Percentiles rank a stretch among this genome's conserved stretches.
Evolutionary conservation across 2,888 invertebrate genomes (phyloP).

Genomic region (Zygaena filipendulae): DNA sequence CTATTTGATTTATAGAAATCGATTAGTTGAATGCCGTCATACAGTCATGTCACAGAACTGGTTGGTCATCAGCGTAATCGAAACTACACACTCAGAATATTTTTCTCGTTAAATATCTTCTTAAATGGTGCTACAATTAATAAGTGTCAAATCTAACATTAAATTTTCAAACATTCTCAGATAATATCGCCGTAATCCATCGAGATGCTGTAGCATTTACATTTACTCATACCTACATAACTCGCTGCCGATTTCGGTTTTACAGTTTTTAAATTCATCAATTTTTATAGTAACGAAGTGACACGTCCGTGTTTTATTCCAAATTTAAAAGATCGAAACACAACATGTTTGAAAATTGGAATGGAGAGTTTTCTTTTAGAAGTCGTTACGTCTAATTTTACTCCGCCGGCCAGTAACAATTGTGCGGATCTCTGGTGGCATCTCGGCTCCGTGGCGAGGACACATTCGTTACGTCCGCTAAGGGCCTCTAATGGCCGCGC

Average conservation of each 20-base stretch:
- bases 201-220: constrained; percentile 12
- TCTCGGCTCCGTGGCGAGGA: constrained; percentile 29
- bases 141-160: constrained; percentile 55
- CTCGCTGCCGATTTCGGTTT: constrained; percentile 12
- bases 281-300: constrained; percentile 1
- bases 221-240: constrained; percentile 9
- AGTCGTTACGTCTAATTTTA: constrained; percentile 37
- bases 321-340: too few relatives aligned
- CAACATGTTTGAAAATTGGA: too few relatives aligned
- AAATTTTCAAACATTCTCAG: constrained; percentile 41
- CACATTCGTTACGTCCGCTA: constrained; percentile 47
- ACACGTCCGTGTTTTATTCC: too few relatives aligned
- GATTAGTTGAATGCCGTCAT: constrained; percentile 45
- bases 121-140: constrained; percentile 48
- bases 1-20: constrained; percentile 35
- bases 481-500: constrained; percentile 58
- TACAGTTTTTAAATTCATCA: constrained; percentile 12
- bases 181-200: constrained; percentile 33
- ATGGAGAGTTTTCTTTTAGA: constrained; percentile 26
- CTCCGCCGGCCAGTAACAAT: constrained; percentile 46
- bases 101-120: constrained; percentile 40
- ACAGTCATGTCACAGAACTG: constrained; percentile 38
- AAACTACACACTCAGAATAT: constrained; percentile 37
- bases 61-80: constrained; percentile 41
- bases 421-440: constrained; percentile 46